Evolutionary conservation across 2,113 vertebrate species (phyloP).

Genomic region (Pseudolaguvia tuberculata): DNA sequence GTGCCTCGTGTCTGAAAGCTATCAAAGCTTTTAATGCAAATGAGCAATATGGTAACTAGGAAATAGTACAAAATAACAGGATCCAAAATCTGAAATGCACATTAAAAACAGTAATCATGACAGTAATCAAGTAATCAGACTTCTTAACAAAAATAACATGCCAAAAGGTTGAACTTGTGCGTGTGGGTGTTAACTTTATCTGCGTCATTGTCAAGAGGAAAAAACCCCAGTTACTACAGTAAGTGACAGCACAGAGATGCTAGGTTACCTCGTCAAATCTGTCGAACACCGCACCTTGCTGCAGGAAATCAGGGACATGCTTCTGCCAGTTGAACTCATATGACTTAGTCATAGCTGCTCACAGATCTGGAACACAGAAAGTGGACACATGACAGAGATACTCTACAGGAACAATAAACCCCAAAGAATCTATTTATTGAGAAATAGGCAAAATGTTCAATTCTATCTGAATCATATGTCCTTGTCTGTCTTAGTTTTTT

Average conservation of each 20-base stretch:
- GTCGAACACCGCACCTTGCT: slow-evolving; percentile 91
- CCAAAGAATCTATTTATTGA: background rate
- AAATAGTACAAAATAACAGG: slow-evolving; percentile 30
- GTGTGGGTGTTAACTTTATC: background rate
- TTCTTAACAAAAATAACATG: background rate
- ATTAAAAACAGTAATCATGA: background rate
- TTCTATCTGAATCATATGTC: background rate
- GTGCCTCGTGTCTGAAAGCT: slow-evolving; percentile 19
- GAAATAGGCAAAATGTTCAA: background rate
- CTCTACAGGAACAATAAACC: background rate
- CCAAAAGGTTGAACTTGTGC: background rate
- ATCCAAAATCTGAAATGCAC: background rate
- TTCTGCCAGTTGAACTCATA: slow-evolving; percentile 99
- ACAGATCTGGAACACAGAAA: slow-evolving; percentile 68
- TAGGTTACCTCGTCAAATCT: slow-evolving; percentile 92
- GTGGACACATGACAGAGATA: background rate
- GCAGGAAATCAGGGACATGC: slow-evolving; percentile 86
- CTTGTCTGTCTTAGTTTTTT: background rate
- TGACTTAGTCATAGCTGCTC: slow-evolving; percentile 91
- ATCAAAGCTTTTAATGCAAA: slow-evolving; percentile 41
- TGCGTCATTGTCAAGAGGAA: background rate
- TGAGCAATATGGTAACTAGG: slow-evolving; percentile 48
- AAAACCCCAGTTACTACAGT: background rate
- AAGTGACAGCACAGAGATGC: background rate
- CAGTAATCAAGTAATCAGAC: slow-evolving; percentile 18